Evolutionary conservation across 2,113 vertebrate species (phyloP).

Genomic region (Apteryx owenii): DNA sequence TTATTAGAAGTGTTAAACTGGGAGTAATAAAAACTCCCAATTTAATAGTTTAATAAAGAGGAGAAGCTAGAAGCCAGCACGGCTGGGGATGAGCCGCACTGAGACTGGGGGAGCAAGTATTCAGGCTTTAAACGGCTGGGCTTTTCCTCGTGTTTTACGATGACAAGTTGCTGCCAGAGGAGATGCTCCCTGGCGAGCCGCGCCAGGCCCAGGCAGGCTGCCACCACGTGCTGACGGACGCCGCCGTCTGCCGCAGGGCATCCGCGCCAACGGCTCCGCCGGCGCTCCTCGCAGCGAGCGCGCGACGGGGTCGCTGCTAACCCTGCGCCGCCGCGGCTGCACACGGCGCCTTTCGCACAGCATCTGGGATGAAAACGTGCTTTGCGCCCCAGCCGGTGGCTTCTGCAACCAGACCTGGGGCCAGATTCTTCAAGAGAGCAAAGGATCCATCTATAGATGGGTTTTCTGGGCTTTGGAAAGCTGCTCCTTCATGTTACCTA

Average conservation of each 20-base stretch:
- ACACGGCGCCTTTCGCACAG: not conserved
- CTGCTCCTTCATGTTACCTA: not conserved
- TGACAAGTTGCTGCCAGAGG: not conserved
- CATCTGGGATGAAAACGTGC: accelerated
- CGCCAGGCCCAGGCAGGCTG: not conserved
- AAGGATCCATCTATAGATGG: not conserved
- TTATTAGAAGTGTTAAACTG: slow-evolving; percentile 64
- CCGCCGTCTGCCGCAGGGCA: not conserved
- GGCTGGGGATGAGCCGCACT: not conserved
- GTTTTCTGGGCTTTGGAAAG: not conserved
- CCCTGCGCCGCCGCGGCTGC: not conserved
- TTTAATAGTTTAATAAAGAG: slow-evolving; percentile 64
- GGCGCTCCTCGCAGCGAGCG: too few relatives aligned
- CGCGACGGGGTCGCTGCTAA: too few relatives aligned
- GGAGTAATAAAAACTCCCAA: slow-evolving; percentile 53
- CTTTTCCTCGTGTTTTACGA: not conserved
- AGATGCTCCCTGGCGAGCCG: not conserved
- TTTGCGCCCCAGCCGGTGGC: too few relatives aligned
- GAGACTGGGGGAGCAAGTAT: not conserved
- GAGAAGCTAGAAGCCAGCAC: slow-evolving; percentile 12
- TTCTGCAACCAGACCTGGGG: not conserved
- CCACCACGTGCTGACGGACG: not conserved
- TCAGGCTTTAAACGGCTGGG: not conserved
- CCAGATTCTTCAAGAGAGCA: not conserved
- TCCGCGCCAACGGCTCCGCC: not conserved